phyloP scores from a whole-genome alignment of 1,140 invertebrate species.

The Drosophila ohnishii region DNA sequence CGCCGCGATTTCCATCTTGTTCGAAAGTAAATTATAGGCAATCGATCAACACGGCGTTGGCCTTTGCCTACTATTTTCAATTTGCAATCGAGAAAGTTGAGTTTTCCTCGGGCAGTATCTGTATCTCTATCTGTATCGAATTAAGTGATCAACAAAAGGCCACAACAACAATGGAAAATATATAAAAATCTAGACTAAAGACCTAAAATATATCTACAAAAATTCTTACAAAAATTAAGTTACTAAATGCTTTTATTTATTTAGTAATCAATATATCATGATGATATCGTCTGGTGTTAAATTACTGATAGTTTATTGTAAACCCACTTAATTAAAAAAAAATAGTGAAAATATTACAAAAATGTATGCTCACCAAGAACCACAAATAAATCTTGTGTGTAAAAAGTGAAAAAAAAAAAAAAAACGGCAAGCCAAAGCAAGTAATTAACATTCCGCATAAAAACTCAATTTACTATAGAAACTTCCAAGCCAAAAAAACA shows the following conservation, averaged over 20 bases:
- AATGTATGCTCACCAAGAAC: slow-evolving; percentile 6
- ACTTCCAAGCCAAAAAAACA: slow-evolving; percentile 12
- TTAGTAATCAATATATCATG: no score
- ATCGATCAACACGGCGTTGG: slow-evolving; percentile 35
- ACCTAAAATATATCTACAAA: no score
- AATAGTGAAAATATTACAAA: slow-evolving; percentile 8
- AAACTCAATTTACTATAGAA: slow-evolving; percentile 23
- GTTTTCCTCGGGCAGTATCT: slow-evolving; percentile 31
- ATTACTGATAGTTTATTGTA: background rate
- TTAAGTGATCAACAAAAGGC: slow-evolving; percentile 2
- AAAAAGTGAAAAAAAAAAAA: slow-evolving; percentile 13
- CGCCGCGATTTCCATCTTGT: slow-evolving; percentile 37
- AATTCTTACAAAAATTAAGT: background rate
- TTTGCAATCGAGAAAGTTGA: slow-evolving; percentile 40
- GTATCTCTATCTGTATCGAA: slow-evolving; percentile 33
- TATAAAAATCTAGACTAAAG: background rate
- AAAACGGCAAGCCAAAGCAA: background rate
- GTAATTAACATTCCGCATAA: slow-evolving; percentile 35
- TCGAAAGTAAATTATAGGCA: slow-evolving; percentile 45
- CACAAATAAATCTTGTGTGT: slow-evolving; percentile 22
- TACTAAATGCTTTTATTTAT: background rate
- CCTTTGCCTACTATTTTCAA: slow-evolving; percentile 16
- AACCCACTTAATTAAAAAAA: background rate
- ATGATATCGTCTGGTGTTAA: background rate
- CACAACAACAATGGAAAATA: slow-evolving; percentile 2